Percentiles rank a stretch among this genome's conserved stretches.
phyloP scores from a whole-genome alignment of 2,113 vertebrate genomes.

The Anser cygnoides region DNA sequence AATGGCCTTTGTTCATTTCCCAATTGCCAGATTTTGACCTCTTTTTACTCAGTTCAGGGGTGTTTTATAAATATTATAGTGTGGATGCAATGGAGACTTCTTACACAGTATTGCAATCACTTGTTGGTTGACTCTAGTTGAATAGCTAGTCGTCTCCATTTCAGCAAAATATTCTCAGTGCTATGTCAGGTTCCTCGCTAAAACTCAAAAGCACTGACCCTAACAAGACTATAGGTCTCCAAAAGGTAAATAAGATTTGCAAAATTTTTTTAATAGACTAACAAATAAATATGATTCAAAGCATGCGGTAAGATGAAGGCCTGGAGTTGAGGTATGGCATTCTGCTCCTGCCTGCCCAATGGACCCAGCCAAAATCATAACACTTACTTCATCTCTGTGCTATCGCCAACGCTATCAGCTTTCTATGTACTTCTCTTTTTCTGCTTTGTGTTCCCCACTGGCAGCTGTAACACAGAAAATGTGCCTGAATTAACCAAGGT shows the following conservation, averaged over 20 bases:
- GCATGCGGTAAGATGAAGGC: background rate
- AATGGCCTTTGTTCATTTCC: background rate
- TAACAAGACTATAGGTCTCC: background rate
- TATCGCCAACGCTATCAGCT: accelerated
- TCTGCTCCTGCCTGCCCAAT: background rate
- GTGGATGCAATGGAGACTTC: background rate
- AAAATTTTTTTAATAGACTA: background rate
- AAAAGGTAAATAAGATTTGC: background rate
- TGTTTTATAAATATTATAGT: background rate
- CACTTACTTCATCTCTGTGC: background rate
- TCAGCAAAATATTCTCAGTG: background rate
- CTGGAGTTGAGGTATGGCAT: background rate
- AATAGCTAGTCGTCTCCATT: background rate
- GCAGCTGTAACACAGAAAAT: background rate
- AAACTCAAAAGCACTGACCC: background rate
- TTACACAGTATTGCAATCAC: background rate
- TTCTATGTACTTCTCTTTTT: background rate
- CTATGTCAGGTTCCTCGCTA: accelerated
- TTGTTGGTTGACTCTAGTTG: background rate
- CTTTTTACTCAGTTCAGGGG: background rate
- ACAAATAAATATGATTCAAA: background rate
- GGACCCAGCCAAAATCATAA: accelerated
- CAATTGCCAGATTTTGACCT: background rate
- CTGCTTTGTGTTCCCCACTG: background rate
- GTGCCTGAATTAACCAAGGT: accelerated